A percentile compares a stretch with the other conserved stretches of the same genome.
phyloP scores from a whole-genome alignment of 2,797 vertebrate genomes.

The Mastacembelus armatus region DNA sequence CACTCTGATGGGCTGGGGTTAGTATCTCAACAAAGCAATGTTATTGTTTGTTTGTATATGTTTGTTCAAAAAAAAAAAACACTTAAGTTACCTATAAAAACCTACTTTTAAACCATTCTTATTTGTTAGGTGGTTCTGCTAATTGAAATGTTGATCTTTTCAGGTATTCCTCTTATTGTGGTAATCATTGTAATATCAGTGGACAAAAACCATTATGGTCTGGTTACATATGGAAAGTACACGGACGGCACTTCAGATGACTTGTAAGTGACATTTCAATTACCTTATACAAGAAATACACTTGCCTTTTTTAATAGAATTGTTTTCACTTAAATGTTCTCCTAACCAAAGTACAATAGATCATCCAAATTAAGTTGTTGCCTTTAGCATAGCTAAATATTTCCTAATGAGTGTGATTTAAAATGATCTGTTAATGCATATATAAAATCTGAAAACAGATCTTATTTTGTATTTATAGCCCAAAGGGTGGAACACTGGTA shows the following conservation, averaged over 20 bases:
- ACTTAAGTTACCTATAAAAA: too few relatives aligned
- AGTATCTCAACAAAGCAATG: slow-evolving; percentile 53
- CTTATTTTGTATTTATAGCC: too few relatives aligned
- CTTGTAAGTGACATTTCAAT: slow-evolving; percentile 87
- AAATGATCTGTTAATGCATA: too few relatives aligned
- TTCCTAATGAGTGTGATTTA: too few relatives aligned
- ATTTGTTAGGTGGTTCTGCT: neutral
- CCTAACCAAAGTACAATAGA: neutral
- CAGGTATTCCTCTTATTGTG: slow-evolving; percentile 90
- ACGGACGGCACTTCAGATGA: slow-evolving; percentile 83
- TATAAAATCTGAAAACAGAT: too few relatives aligned
- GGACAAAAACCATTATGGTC: slow-evolving; percentile 90
- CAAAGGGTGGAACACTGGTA: too few relatives aligned
- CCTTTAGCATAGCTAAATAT: too few relatives aligned
- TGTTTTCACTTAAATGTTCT: neutral
- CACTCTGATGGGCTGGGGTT: slow-evolving; percentile 94
- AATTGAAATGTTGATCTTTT: slow-evolving; percentile 9
- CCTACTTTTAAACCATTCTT: too few relatives aligned
- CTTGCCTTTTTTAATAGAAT: neutral
- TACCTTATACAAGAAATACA: too few relatives aligned
- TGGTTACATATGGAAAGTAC: slow-evolving; percentile 85
- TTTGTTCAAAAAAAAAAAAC: too few relatives aligned
- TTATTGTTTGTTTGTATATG: too few relatives aligned
- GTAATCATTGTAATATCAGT: slow-evolving; percentile 88
- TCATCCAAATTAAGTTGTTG: too few relatives aligned